Evolutionary conservation across 1,140 invertebrate genomes (phyloP).

Genomic region (Tetramorium alpestre): DNA sequence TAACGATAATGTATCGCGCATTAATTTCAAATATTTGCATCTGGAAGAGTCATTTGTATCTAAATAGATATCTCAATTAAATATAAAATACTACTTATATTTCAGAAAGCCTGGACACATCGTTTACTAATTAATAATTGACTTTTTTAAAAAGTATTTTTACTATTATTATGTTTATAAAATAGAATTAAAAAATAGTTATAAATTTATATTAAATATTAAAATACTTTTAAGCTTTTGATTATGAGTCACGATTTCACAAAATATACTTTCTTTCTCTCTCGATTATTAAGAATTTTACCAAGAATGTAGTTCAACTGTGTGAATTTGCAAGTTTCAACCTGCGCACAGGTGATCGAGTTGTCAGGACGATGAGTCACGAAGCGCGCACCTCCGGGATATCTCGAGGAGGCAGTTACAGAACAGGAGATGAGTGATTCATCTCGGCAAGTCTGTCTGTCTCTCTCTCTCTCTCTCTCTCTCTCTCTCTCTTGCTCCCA

Average conservation of each 20-base stretch:
- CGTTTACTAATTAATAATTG: background rate
- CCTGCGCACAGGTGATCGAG: constrained; percentile 39
- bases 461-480: background rate
- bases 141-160: background rate
- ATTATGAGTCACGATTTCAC: background rate
- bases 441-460: background rate
- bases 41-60: background rate
- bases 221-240: too few species aligned
- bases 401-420: constrained; percentile 30
- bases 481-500: background rate
- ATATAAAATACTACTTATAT: background rate
- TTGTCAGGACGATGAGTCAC: constrained; percentile 59
- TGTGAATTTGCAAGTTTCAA: background rate
- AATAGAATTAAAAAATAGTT: too few species aligned
- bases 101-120: background rate
- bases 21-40: constrained; percentile 12
- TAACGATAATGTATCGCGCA: background rate
- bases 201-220: too few species aligned
- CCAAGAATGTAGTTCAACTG: background rate
- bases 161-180: background rate
- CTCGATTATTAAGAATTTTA: background rate
- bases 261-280: background rate
- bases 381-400: constrained; percentile 26
- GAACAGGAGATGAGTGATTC: constrained; percentile 57
- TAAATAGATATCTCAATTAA: constrained; percentile 16